A percentile compares a stretch with the other conserved stretches of the same genome.
Conservation (phyloP, 2,888 invertebrate species). For the Spisula solida region DNA sequence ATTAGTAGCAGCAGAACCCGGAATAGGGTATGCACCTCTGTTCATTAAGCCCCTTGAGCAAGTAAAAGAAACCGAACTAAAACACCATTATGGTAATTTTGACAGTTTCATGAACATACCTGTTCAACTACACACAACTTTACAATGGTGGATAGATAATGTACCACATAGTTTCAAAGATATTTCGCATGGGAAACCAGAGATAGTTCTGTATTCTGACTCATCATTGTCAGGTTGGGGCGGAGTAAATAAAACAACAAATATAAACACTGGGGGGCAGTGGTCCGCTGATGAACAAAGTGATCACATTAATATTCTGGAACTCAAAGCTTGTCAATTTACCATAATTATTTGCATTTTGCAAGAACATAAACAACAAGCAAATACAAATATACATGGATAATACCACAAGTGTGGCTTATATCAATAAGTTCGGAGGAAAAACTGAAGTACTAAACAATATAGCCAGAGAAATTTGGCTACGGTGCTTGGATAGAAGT, state of each 20-base stretch:
- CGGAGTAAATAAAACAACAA: too few species aligned
- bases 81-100: neutral
- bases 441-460: constrained; percentile 20
- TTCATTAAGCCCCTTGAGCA: neutral
- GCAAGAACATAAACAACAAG: neutral
- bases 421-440: constrained; percentile 46
- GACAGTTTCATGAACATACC: constrained; percentile 1
- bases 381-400: neutral
- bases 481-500: constrained; percentile 43
- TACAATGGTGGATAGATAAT: neutral
- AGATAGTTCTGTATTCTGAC: neutral
- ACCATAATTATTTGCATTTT: neutral
- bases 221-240: neutral
- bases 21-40: neutral
- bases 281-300: neutral
- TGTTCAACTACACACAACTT: neutral
- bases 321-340: neutral
- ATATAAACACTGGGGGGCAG: neutral
- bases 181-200: neutral
- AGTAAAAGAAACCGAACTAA: neutral
- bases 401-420: constrained; percentile 22
- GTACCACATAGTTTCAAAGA: neutral
- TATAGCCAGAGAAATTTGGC: constrained; percentile 35
- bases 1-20: neutral
- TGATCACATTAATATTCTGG: neutral